These are phyloP conservation scores for Temnothorax nylanderi DNA, from an alignment of 1,140 invertebrate genomes.

Conservation along the genomic window DNA sequence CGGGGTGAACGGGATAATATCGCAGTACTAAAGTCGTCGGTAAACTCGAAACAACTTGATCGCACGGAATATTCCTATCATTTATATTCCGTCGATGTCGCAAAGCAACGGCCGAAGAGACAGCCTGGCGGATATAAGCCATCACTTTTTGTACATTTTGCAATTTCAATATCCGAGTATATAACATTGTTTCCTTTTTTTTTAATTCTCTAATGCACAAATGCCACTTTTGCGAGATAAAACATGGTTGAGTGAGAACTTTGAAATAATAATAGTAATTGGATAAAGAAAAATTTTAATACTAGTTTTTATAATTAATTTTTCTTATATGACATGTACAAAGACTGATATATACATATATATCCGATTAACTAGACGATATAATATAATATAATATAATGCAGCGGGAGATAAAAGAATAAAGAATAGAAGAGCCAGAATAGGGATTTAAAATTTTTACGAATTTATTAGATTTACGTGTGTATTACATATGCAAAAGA, in stretches of 20 bases:
- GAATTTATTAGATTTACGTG: not conserved
- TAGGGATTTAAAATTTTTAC: not conserved
- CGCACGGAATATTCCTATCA: not conserved
- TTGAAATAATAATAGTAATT: not conserved
- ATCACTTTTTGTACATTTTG: not conserved
- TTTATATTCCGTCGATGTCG: conserved; percentile 32
- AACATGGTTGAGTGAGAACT: not conserved
- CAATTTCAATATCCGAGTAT: not conserved
- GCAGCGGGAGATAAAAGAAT: not conserved
- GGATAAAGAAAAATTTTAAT: not conserved
- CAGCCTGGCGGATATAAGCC: not conserved
- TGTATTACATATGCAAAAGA: not conserved
- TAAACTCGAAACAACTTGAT: conserved; percentile 22
- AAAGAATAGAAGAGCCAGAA: not conserved
- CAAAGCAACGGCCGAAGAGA: not conserved
- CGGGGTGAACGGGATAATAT: conserved; percentile 2
- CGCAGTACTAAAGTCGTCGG: not conserved
- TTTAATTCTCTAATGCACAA: conserved; percentile 1
- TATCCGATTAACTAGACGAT: not conserved
- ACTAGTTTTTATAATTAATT: not conserved
- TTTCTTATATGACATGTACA: not conserved
- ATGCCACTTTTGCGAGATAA: not conserved
- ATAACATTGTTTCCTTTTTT: conserved; percentile 6
- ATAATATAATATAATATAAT: not conserved
- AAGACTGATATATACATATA: not conserved